phyloP scores from a whole-genome alignment of 2,113 vertebrate species.

The Clupea harengus region DNA sequence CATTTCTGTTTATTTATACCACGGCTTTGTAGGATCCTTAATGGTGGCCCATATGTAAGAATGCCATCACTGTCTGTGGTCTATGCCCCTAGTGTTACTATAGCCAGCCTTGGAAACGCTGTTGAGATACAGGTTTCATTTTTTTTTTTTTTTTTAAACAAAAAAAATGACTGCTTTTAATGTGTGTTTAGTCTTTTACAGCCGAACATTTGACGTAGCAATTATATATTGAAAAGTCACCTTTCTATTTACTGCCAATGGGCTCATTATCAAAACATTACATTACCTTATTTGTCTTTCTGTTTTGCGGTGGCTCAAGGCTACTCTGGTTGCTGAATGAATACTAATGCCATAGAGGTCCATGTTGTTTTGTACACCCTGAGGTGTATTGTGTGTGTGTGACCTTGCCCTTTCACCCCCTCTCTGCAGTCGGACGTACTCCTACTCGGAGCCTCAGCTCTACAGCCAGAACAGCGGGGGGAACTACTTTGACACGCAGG shows the following conservation, averaged over 20 bases:
- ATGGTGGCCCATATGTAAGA: neutral
- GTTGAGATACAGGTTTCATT: neutral
- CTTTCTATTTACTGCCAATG: neutral
- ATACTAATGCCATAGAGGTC: neutral
- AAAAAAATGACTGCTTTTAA: neutral
- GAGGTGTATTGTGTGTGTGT: neutral
- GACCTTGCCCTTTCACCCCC: slow-evolving; percentile 16
- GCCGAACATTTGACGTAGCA: neutral
- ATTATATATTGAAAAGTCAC: neutral
- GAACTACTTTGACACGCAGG: slow-evolving; percentile 90
- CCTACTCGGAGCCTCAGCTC: slow-evolving; percentile 91
- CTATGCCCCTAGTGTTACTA: neutral
- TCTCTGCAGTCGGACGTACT: slow-evolving; percentile 82
- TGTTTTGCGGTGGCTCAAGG: neutral
- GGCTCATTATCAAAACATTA: neutral
- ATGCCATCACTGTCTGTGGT: neutral
- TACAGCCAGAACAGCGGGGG: slow-evolving; percentile 88
- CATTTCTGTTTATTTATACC: neutral
- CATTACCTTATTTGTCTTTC: neutral
- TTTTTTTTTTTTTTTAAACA: too few species aligned
- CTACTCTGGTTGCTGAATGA: neutral
- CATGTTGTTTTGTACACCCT: neutral
- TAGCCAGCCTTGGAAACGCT: neutral
- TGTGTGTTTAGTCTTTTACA: neutral
- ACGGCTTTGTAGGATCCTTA: neutral